Percentiles rank a stretch among this genome's conserved stretches.
phyloP scores from a whole-genome alignment of 2,888 invertebrate genomes.

The Falcaria lacertinaria region DNA sequence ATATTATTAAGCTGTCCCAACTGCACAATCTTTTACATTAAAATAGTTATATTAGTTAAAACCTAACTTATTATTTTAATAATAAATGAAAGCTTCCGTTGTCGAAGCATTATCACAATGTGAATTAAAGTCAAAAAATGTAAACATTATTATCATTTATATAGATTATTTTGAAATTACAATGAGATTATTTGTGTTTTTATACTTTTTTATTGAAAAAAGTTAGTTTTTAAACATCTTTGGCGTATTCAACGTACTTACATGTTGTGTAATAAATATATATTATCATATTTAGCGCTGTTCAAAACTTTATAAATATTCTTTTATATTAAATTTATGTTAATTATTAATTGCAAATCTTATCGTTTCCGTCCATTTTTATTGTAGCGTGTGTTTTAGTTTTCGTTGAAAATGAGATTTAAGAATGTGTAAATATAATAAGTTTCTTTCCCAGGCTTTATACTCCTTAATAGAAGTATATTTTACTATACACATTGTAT shows the following conservation, averaged over 20 bases:
- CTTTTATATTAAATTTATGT: slow-evolving; percentile 22
- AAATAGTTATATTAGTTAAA: slow-evolving; percentile 13
- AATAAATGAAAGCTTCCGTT: slow-evolving; percentile 20
- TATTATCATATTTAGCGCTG: slow-evolving; percentile 40
- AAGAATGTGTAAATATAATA: slow-evolving; percentile 38
- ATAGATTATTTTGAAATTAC: slow-evolving; percentile 71
- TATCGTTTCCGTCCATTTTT: slow-evolving; percentile 75
- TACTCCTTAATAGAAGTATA: slow-evolving; percentile 27
- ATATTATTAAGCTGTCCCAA: slow-evolving; percentile 44
- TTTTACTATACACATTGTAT: slow-evolving; percentile 41
- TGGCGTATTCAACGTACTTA: slow-evolving; percentile 25
- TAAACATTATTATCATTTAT: slow-evolving; percentile 29
- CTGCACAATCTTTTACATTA: slow-evolving; percentile 54
- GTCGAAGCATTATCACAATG: slow-evolving; percentile 24
- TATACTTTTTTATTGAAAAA: slow-evolving; percentile 61
- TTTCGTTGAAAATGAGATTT: slow-evolving; percentile 39
- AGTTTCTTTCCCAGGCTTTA: slow-evolving; percentile 19
- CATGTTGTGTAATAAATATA: slow-evolving; percentile 17
- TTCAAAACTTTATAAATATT: slow-evolving; percentile 48
- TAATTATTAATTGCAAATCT: slow-evolving; percentile 54
- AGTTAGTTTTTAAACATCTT: slow-evolving; percentile 48
- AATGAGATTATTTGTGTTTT: slow-evolving; percentile 70
- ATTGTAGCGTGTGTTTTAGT: slow-evolving; percentile 42
- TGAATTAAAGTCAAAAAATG: slow-evolving; percentile 40
- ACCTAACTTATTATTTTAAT: slow-evolving; percentile 7